Base-by-base conservation (phyloP, 37 sponge, comb jelly and placozoan genomes). In the Halisarca cf. caerulea region DNA sequence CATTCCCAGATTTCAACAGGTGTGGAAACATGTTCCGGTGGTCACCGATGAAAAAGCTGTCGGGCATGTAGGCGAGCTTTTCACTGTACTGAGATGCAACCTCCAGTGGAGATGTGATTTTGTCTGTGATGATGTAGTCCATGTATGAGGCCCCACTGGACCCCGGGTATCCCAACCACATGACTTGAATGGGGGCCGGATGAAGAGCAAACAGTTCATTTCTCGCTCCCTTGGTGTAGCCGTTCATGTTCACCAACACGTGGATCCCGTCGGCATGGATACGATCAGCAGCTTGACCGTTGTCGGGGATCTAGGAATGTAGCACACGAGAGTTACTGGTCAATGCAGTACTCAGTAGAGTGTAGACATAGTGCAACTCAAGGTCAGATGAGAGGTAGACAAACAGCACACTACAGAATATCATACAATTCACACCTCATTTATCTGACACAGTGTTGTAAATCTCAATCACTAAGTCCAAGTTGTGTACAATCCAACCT, bases 161-260 rank as follows among this genome's bases (percentile, higher is more conserved):
- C 0, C 99, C 99, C 25, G 99, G 99, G 82, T 98, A 98, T 3
- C 99, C 99, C 43, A 98, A 87, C 99, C 99, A 98, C 99, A 98
- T 98, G 18, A 98, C 95, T 91, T 98, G 99, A 58, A 98, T 79
- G 1, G 99, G 99, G 18, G 97, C 95, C 28, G 99, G 99, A 74
- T 81, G 88, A n/a, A 98, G 93, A 9, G 99, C 99, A 88, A 98
- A 98, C 84, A 98, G 92, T 82, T 98, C 99, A 87, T 98, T 98
- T 37, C 99, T 87, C 0, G 99, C 99, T 44, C 99, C 99, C 82
- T 98, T 98, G 24, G 99, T 98, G 84, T 98, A 98, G 68, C 99
- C 99, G 83, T 98, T 98, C 99, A 98, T 89, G 86, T 98, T 98
- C 53, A 98, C 69, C 68, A 98, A 80, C 30, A 98, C 86, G 73